phyloP scores from a whole-genome alignment of 2,113 vertebrate genomes.

The Ammodytes dubius region DNA sequence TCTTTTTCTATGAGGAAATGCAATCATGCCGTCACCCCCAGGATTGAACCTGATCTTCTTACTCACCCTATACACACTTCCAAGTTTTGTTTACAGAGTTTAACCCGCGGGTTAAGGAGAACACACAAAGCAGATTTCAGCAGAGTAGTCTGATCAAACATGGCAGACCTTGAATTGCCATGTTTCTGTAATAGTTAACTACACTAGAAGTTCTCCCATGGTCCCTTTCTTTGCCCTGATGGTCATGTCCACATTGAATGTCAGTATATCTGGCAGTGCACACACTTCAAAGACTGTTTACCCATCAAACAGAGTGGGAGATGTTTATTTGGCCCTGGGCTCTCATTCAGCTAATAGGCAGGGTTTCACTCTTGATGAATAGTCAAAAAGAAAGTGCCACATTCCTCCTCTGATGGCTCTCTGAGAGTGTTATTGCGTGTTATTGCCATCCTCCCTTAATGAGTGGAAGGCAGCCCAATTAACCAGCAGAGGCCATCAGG shows the following conservation, averaged over 20 bases:
- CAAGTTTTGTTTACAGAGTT: constrained; percentile 33
- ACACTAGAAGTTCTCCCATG: constrained; percentile 41
- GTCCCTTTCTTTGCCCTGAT: constrained; percentile 47
- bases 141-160: constrained; percentile 33
- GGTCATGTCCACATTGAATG: constrained; percentile 60
- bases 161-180: constrained; percentile 58
- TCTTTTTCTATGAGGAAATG: constrained; percentile 28
- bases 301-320: constrained; percentile 72
- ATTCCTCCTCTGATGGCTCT: constrained; percentile 73
- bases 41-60: constrained; percentile 29
- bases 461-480: constrained; percentile 77
- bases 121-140: constrained; percentile 44
- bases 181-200: constrained; percentile 69
- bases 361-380: constrained; percentile 73
- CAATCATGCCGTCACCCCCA: constrained; percentile 22
- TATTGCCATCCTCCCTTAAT: constrained; percentile 75
- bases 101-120: constrained; percentile 39
- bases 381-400: constrained; percentile 71
- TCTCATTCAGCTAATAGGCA: constrained; percentile 71
- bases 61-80: constrained; percentile 23
- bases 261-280: constrained; percentile 50
- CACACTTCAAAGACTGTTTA: constrained; percentile 77
- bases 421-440: constrained; percentile 74
- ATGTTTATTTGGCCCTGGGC: constrained; percentile 74
- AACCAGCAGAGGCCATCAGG: constrained; percentile 64